Conservation (phyloP, 1,140 invertebrate genomes). For the Drosophila albomicans region DNA sequence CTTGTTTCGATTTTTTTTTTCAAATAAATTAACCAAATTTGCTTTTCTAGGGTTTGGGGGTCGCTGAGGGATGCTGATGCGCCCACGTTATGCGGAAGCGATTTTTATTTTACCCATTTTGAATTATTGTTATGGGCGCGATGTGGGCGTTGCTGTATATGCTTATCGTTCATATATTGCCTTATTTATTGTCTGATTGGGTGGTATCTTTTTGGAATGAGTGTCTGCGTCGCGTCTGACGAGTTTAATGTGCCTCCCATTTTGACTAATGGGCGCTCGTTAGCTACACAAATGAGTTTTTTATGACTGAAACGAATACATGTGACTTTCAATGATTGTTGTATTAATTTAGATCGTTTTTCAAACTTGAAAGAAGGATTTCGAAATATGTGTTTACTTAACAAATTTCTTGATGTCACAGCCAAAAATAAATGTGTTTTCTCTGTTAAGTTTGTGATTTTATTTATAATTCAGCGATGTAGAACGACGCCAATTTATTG, state of each 20-base stretch:
- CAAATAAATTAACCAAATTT: slow-evolving; percentile 68
- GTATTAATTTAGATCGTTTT: slow-evolving; percentile 16
- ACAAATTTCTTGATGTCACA: no score
- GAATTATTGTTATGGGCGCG: slow-evolving; percentile 68
- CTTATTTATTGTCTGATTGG: slow-evolving; percentile 76
- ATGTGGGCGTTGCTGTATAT: slow-evolving; percentile 47
- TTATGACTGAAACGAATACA: slow-evolving; percentile 47
- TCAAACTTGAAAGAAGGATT: background rate
- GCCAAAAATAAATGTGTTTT: no score
- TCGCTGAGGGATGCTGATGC: background rate
- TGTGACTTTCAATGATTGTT: slow-evolving; percentile 9
- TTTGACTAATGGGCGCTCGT: slow-evolving; percentile 63
- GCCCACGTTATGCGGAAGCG: slow-evolving; percentile 19
- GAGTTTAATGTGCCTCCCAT: slow-evolving; percentile 48
- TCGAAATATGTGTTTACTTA: no score
- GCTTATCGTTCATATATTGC: slow-evolving; percentile 76
- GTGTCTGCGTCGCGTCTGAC: slow-evolving; percentile 13
- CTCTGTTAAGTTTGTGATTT: no score
- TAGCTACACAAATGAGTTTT: slow-evolving; percentile 68
- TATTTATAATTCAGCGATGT: no score
- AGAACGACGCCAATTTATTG: no score
- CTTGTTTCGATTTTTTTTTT: slow-evolving; percentile 35
- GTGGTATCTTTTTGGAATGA: slow-evolving; percentile 5
- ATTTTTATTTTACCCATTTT: slow-evolving; percentile 44
- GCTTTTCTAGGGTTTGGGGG: background rate